Evolutionary conservation across 2,888 invertebrate genomes (phyloP).

Genomic region (Beris chalybata): DNA sequence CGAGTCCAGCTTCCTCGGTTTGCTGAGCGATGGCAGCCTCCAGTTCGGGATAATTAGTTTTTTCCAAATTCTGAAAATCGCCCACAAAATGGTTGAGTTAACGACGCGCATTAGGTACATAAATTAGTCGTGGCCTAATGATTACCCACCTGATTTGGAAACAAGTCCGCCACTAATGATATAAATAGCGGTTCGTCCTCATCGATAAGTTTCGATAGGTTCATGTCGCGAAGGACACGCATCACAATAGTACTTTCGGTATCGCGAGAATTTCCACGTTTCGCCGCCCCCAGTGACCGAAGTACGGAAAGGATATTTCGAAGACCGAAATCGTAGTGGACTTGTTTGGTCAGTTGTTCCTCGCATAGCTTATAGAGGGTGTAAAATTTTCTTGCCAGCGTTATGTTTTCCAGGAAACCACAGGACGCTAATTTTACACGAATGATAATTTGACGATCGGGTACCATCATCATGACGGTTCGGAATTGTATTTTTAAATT

Average conservation of each 20-base stretch:
- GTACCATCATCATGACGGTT: slow-evolving; percentile 99
- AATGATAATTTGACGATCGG: slow-evolving; percentile 95
- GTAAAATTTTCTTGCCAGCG: slow-evolving; percentile 92
- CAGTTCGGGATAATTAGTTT: slow-evolving; percentile 85
- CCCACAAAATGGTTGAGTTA: neutral
- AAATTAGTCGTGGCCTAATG: slow-evolving; percentile 9
- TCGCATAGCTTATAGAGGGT: slow-evolving; percentile 96
- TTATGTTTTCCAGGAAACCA: slow-evolving; percentile 94
- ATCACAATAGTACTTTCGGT: slow-evolving; percentile 95
- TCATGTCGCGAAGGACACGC: slow-evolving; percentile 97
- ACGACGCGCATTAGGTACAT: neutral
- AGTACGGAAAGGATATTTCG: slow-evolving; percentile 94
- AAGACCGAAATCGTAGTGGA: slow-evolving; percentile 96
- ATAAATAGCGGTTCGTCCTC: slow-evolving; percentile 98
- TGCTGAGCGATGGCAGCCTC: slow-evolving; percentile 86
- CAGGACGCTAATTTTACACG: slow-evolving; percentile 94
- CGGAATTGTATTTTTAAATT: slow-evolving; percentile 97
- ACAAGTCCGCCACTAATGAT: slow-evolving; percentile 91
- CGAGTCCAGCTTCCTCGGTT: slow-evolving; percentile 76
- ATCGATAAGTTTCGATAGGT: slow-evolving; percentile 93
- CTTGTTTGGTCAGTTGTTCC: slow-evolving; percentile 96
- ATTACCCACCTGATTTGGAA: slow-evolving; percentile 76
- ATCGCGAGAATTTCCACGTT: slow-evolving; percentile 88
- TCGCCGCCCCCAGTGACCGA: slow-evolving; percentile 88
- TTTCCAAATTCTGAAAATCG: slow-evolving; percentile 70